These are phyloP conservation scores for Lysandra bellargus DNA, from an alignment of 2,888 invertebrate genomes.

Conservation along the genomic window DNA sequence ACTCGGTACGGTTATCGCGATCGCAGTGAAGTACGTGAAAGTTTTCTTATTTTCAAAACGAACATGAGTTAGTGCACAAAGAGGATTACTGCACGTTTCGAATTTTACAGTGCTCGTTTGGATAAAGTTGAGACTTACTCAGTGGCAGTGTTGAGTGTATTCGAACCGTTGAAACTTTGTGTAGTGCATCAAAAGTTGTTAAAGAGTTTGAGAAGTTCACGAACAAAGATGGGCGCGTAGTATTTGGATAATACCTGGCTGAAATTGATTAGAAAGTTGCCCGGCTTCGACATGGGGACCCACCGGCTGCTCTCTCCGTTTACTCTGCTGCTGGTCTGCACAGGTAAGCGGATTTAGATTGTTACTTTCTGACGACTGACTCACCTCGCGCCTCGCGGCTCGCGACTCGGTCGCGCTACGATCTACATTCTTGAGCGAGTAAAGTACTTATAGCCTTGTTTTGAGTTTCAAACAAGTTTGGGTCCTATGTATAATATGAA, in stretches of 20 bases:
- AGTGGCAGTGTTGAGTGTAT: constrained; percentile 49
- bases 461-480: not conserved
- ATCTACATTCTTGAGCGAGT: constrained; percentile 15
- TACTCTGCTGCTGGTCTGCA: constrained; percentile 71
- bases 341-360: constrained; percentile 71
- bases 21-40: constrained; percentile 32
- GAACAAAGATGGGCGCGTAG: constrained; percentile 68
- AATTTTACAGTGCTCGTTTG: constrained; percentile 43
- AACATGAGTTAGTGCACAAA: constrained; percentile 34
- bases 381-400: constrained; percentile 56
- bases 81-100: constrained; percentile 7
- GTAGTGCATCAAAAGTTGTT: constrained; percentile 48
- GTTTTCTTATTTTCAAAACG: constrained; percentile 32
- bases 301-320: constrained; percentile 72
- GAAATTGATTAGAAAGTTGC: constrained; percentile 65
- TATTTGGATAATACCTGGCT: constrained; percentile 53
- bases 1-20: constrained; percentile 23
- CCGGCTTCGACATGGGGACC: constrained; percentile 64
- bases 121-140: not conserved
- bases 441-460: constrained; percentile 14
- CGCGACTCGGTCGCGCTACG: constrained; percentile 29
- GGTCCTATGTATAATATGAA: not conserved
- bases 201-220: constrained; percentile 56
- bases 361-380: constrained; percentile 58
- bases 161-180: constrained; percentile 25